Percentiles rank a stretch among this genome's conserved stretches.
phyloP scores from a whole-genome alignment of 2,797 vertebrate genomes.

The Podargus strigoides region DNA sequence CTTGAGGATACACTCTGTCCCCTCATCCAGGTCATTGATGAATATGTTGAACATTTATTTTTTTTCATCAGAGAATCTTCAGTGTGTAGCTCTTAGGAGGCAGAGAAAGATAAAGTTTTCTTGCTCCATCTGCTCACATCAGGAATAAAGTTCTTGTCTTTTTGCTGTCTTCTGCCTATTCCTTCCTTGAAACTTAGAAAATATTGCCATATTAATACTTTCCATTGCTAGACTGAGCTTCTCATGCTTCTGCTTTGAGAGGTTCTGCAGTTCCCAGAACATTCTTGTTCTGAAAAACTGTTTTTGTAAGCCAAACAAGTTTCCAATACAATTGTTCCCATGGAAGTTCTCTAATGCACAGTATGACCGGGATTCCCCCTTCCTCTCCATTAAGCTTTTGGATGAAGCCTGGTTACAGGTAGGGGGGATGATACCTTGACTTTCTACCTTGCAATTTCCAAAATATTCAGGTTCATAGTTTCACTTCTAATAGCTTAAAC shows the following conservation, averaged over 20 bases:
- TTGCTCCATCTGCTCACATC: neutral
- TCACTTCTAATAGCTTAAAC: neutral
- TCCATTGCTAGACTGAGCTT: neutral
- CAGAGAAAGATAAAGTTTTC: neutral
- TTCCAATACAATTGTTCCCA: neutral
- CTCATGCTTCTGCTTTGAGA: neutral
- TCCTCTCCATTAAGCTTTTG: neutral
- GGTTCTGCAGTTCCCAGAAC: neutral
- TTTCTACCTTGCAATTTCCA: neutral
- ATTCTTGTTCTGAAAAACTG: neutral
- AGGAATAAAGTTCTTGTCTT: neutral
- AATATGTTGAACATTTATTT: too few relatives aligned
- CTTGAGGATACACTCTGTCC: too few relatives aligned
- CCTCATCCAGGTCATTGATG: too few relatives aligned
- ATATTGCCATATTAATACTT: neutral
- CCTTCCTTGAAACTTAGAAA: neutral
- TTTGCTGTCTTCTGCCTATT: neutral
- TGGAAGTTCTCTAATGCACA: neutral
- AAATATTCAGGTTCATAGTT: neutral
- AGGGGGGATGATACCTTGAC: neutral
- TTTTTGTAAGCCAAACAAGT: neutral
- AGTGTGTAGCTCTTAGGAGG: neutral
- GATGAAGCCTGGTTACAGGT: neutral
- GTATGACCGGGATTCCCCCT: neutral
- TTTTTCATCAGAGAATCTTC: too few relatives aligned